These are phyloP conservation scores for Heterocephalus glaber DNA, from an alignment of 2,113 vertebrate species.

Conservation along the genomic window DNA sequence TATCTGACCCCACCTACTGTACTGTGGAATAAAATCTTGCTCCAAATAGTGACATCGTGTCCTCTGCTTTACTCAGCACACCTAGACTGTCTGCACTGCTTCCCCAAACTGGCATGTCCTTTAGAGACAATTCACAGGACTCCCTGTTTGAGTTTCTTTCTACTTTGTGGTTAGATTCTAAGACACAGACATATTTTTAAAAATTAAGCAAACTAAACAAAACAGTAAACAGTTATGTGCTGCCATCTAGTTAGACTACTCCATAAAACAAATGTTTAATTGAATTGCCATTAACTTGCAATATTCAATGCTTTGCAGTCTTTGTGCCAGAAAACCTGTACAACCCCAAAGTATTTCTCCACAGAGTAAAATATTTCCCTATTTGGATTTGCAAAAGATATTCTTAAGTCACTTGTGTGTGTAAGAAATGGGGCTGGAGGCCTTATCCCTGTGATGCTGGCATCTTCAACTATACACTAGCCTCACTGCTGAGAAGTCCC, in stretches of 20 bases:
- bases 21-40: neutral
- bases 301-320: neutral
- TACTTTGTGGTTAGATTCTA: slow-evolving; percentile 49
- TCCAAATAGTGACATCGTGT: neutral
- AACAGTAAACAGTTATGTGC: slow-evolving; percentile 80
- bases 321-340: neutral
- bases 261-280: slow-evolving; percentile 79
- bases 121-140: neutral
- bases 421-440: neutral
- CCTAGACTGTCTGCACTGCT: neutral
- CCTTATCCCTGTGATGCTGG: neutral
- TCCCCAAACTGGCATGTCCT: neutral
- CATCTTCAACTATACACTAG: neutral
- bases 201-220: slow-evolving; percentile 63
- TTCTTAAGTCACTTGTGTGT: neutral
- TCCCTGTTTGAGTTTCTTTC: slow-evolving; percentile 23
- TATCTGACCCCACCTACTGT: neutral
- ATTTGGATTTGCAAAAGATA: neutral
- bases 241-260: slow-evolving; percentile 85
- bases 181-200: neutral
- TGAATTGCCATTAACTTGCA: slow-evolving; percentile 55
- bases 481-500: slow-evolving; percentile 4
- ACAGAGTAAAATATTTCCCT: neutral
- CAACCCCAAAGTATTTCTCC: neutral
- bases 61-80: neutral